phyloP scores from a whole-genome alignment of 2,888 invertebrate species.

The Andrena bicolor region DNA sequence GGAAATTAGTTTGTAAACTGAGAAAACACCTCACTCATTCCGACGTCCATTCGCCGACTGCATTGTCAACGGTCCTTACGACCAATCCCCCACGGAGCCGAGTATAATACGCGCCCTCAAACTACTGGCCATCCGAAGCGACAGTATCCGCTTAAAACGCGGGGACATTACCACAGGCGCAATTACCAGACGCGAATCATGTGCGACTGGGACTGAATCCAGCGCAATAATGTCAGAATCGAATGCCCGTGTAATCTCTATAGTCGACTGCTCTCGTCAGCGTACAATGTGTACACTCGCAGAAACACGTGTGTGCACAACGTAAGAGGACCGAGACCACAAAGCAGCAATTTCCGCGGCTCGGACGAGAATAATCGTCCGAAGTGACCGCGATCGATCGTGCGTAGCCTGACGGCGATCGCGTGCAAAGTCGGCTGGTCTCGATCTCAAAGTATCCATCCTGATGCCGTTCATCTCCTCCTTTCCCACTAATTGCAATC shows the following conservation, averaged over 20 bases:
- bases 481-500: conserved; percentile 19
- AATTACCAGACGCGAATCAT: conserved; percentile 35
- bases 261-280: conserved; percentile 35
- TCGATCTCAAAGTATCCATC: background rate
- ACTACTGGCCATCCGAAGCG: background rate
- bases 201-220: conserved; percentile 34
- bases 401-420: conserved; percentile 30
- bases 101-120: background rate
- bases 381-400: conserved; percentile 62
- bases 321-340: conserved; percentile 53
- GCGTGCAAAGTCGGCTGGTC: background rate
- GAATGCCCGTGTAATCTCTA: conserved; percentile 48
- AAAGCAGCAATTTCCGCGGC: conserved; percentile 60
- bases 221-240: conserved; percentile 49
- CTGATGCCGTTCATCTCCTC: background rate
- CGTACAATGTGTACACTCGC: conserved; percentile 35
- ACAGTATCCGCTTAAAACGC: conserved; percentile 36
- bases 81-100: background rate
- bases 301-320: conserved; percentile 43
- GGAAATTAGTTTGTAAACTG: too few species aligned
- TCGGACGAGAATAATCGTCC: conserved; percentile 59
- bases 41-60: too few species aligned
- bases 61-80: background rate
- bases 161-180: conserved; percentile 11
- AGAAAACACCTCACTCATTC: too few species aligned